phyloP scores from a whole-genome alignment of 2,797 vertebrate genomes.

The Catharus ustulatus region DNA sequence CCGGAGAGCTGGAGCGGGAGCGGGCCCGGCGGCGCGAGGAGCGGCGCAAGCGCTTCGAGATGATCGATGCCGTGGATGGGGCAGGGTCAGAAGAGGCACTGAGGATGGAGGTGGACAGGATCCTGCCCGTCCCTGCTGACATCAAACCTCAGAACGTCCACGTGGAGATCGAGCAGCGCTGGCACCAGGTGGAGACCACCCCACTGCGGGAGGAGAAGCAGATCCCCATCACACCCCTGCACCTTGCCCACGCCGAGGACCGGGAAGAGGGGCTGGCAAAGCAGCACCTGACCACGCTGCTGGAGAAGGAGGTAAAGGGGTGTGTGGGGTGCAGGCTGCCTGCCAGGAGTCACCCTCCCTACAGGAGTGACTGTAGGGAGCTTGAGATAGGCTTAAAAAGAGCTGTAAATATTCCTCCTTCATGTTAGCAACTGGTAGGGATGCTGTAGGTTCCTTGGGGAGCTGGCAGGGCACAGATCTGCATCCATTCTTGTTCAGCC shows the following conservation, averaged over 20 bases:
- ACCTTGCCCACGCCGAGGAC: slow-evolving; percentile 65
- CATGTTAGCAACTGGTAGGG: rapidly evolving
- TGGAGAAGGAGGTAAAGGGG: slow-evolving; percentile 92
- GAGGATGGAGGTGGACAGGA: slow-evolving; percentile 88
- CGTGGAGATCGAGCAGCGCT: slow-evolving; percentile 93
- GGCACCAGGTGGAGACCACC: slow-evolving; percentile 97
- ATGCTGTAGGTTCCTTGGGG: neutral
- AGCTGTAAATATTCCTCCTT: neutral
- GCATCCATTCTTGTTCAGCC: rapidly evolving
- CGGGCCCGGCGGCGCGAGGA: slow-evolving; percentile 78
- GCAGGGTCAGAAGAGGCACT: slow-evolving; percentile 73
- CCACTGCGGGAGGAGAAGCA: slow-evolving; percentile 94
- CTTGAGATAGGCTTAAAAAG: neutral
- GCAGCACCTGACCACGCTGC: slow-evolving; percentile 85
- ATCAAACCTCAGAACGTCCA: slow-evolving; percentile 80
- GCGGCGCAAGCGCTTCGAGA: slow-evolving; percentile 78
- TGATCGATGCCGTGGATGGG: slow-evolving; percentile 68
- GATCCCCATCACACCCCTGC: slow-evolving; percentile 86
- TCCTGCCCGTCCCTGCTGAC: slow-evolving; percentile 50
- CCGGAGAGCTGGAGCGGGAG: slow-evolving; percentile 80
- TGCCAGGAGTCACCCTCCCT: neutral
- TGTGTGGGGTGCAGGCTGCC: neutral
- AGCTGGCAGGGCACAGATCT: neutral
- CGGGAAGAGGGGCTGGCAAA: slow-evolving; percentile 76
- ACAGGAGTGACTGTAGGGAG: neutral